Base-by-base conservation (phyloP, 1,140 invertebrate species). In the Macrobrachium rosenbergii region DNA sequence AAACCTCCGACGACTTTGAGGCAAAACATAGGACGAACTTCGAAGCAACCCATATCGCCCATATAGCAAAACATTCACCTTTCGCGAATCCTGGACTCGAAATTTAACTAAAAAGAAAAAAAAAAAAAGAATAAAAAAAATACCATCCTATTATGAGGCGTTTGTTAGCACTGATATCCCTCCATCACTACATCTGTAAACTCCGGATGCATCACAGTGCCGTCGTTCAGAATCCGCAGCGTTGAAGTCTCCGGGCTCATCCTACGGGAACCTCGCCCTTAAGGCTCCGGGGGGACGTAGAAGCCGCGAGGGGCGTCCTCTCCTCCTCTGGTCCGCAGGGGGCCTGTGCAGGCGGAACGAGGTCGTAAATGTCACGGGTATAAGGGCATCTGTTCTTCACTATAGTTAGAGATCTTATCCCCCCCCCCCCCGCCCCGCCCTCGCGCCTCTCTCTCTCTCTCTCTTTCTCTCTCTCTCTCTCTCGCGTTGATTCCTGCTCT, bases 311-410 rank as follows among this genome's bases (percentile, higher is more conserved):
- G 63, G 12, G n/a, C 28, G 28, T 37, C 28, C 45, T 62, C 76
- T 45, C 69, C 75, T 7, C 62, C 28, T 21, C 5, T 23, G 43
- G 76, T 86, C 83, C 76, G 80, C 63, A 75, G 67, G 77, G 76
- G 83, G 83, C 72, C 63, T 60, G 76, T 16, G 58, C 45, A 67
- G 83, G 77, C 59, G 64, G 43, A 87, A 72, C 76, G 21, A 73
- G 43, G n/a, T 73, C 78, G 23, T 87, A 81, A 87, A 87, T 80
- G 84, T 81, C 84, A 81, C 84, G 67, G 21, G 67, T 64, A 73
- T 75, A 75, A 77, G 17, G 67, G 69, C 67, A 60, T 78, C 84
- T 43, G 69, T 79, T 86, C 77, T 87, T 67, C 69, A 52, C 43
- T 64, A 52, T 75, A 79, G 45, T 75, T 80, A 77, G 81, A 81